Evolutionary conservation across 2,113 vertebrate species (phyloP).

Genomic region (Daboia siamensis): DNA sequence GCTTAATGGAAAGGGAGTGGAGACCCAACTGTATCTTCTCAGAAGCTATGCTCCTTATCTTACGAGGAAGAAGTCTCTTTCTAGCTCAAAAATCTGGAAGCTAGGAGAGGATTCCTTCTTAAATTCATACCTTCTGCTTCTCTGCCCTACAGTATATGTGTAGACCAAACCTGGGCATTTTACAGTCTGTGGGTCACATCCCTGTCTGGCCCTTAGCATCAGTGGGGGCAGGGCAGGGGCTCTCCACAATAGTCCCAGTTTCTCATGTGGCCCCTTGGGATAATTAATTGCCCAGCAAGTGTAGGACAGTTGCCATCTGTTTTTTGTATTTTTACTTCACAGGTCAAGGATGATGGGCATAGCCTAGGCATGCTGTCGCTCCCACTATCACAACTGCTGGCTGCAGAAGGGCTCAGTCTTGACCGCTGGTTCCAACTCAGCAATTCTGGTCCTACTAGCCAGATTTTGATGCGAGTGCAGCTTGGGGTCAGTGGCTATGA

Average conservation of each 20-base stretch:
- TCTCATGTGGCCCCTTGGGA: not conserved
- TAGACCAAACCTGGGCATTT: not conserved
- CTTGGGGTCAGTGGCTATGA: conserved; percentile 74
- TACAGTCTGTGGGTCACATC: not conserved
- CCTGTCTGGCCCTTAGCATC: not conserved
- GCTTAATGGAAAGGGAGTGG: not conserved
- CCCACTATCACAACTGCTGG: conserved; percentile 76
- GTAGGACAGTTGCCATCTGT: not conserved
- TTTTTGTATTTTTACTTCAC: not conserved
- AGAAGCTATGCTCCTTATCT: not conserved
- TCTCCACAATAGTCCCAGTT: not conserved
- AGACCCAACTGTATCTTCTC: not conserved
- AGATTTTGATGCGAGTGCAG: conserved; percentile 80
- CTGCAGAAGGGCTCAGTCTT: conserved; percentile 70
- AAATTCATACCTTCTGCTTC: not conserved
- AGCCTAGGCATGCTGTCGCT: conserved; percentile 74
- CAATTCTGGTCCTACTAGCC: conserved; percentile 72
- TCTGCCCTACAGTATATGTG: not conserved
- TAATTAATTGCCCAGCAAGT: not conserved
- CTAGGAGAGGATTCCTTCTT: not conserved
- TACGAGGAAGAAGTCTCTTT: not conserved
- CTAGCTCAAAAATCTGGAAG: not conserved
- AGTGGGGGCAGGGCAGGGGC: not conserved
- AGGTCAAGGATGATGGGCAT: conserved; percentile 66
- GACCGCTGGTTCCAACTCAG: conserved; percentile 81